These are phyloP conservation scores for Hystrix cristata DNA, from an alignment of 2,113 vertebrate species.

Conservation along the genomic window DNA sequence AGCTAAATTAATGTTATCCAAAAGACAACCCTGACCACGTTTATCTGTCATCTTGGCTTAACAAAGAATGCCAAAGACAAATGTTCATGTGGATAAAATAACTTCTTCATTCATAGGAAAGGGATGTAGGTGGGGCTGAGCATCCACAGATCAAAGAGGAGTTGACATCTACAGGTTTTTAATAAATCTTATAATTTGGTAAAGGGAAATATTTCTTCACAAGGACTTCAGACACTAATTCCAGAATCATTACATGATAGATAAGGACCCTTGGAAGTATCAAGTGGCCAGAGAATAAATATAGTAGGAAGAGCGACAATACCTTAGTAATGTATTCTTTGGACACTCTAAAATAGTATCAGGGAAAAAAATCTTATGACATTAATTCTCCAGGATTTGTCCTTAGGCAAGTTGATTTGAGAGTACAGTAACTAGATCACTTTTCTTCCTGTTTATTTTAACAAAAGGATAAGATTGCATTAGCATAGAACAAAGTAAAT, in stretches of 20 bases:
- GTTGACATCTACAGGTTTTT: constrained; percentile 85
- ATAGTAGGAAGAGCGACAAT: constrained; percentile 51
- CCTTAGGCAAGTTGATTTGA: constrained; percentile 76
- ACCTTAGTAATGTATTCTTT: constrained; percentile 70
- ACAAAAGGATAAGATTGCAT: constrained; percentile 89
- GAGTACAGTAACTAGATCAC: constrained; percentile 87
- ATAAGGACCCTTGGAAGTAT: constrained; percentile 72
- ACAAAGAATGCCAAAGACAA: constrained; percentile 82
- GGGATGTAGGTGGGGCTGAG: constrained; percentile 24
- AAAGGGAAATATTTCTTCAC: constrained; percentile 82
- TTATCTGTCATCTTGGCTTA: constrained; percentile 85
- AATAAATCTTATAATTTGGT: constrained; percentile 87
- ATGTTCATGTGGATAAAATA: constrained; percentile 81
- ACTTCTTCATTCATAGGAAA: constrained; percentile 78
- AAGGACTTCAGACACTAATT: constrained; percentile 81
- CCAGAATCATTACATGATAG: constrained; percentile 77
- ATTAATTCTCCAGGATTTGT: constrained; percentile 75
- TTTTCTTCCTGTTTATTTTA: constrained; percentile 91
- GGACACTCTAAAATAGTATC: constrained; percentile 59
- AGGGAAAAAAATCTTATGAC: constrained; percentile 43
- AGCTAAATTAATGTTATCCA: constrained; percentile 82
- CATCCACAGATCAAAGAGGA: constrained; percentile 84
- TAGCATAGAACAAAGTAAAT: constrained; percentile 92
- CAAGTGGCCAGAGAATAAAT: constrained; percentile 74
- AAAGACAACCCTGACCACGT: constrained; percentile 69